A percentile compares a stretch with the other conserved stretches of the same genome.
phyloP scores from a whole-genome alignment of 2,797 vertebrate species.

The Denticeps clupeoides region DNA sequence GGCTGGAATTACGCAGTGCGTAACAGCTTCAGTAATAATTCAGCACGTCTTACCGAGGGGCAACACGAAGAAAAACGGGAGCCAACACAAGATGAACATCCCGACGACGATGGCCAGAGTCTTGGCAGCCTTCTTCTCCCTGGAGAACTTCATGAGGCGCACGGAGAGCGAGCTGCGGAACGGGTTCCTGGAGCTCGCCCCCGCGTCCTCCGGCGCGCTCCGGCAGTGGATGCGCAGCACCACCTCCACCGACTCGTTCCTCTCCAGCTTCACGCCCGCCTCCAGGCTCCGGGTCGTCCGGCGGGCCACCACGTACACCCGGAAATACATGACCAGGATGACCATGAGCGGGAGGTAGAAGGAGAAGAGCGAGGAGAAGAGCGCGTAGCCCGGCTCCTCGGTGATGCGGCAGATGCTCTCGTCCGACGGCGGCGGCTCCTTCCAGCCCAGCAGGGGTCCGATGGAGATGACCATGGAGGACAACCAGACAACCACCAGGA shows the following conservation, averaged over 20 bases:
- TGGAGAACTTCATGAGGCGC: conserved; percentile 91
- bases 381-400: conserved; percentile 88
- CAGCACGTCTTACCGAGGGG: conserved; percentile 68
- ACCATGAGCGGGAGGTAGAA: conserved; percentile 93
- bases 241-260: conserved; percentile 84
- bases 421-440: conserved; percentile 80
- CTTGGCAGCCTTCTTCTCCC: conserved; percentile 96
- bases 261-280: conserved; percentile 87
- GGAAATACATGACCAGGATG: conserved; percentile 93
- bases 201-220: conserved; percentile 64
- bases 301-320: conserved; percentile 90
- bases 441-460: conserved; percentile 93
- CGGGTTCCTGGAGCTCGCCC: conserved; percentile 60
- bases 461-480: conserved; percentile 88
- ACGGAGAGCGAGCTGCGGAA: conserved; percentile 89
- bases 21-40: background rate
- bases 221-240: conserved; percentile 90
- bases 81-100: conserved; percentile 95
- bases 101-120: conserved; percentile 95
- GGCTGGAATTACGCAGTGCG: no score
- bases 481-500: conserved; percentile 81
- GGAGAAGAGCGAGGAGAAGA: conserved; percentile 94
- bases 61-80: conserved; percentile 94
- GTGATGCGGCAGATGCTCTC: conserved; percentile 89
- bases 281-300: conserved; percentile 87